Evolutionary conservation across 2,797 vertebrate genomes (phyloP).

Genomic region (Clarias fuscus): DNA sequence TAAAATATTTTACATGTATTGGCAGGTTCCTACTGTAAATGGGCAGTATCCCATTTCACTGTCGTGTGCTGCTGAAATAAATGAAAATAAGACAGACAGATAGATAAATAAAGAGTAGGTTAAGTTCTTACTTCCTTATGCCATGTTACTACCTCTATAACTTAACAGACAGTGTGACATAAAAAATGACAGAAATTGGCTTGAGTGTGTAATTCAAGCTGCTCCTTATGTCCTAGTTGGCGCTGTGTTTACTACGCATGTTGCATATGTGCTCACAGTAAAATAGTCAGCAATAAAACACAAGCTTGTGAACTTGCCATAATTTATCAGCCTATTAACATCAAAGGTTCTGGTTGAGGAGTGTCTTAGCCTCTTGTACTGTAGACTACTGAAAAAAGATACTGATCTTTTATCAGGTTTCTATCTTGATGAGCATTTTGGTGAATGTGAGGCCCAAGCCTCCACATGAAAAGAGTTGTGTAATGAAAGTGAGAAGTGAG

Average conservation of each 20-base stretch:
- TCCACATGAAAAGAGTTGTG: constrained; percentile 49
- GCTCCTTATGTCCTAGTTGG: not conserved
- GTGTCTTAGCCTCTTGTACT: not conserved
- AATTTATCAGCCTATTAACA: constrained; percentile 6
- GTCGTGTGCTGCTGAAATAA: not conserved
- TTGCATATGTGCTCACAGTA: constrained; percentile 4
- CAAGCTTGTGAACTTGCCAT: not conserved
- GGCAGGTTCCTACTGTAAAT: not conserved
- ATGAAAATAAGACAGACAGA: not conserved
- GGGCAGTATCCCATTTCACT: not conserved
- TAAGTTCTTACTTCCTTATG: not conserved
- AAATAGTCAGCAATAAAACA: not conserved
- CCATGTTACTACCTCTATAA: not conserved
- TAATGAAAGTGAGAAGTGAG: constrained; percentile 46
- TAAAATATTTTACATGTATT: not conserved
- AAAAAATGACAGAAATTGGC: constrained; percentile 10
- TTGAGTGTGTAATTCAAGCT: not conserved
- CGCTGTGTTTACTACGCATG: not conserved
- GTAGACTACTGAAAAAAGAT: not conserved
- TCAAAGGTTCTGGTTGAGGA: not conserved
- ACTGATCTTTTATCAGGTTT: constrained; percentile 12
- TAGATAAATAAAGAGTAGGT: not conserved
- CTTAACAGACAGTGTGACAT: not conserved
- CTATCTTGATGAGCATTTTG: constrained; percentile 23
- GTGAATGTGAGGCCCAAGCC: constrained; percentile 27